These are phyloP conservation scores for Neodontobutis hainanensis DNA, from an alignment of 2,113 vertebrate species.

Conservation along the genomic window DNA sequence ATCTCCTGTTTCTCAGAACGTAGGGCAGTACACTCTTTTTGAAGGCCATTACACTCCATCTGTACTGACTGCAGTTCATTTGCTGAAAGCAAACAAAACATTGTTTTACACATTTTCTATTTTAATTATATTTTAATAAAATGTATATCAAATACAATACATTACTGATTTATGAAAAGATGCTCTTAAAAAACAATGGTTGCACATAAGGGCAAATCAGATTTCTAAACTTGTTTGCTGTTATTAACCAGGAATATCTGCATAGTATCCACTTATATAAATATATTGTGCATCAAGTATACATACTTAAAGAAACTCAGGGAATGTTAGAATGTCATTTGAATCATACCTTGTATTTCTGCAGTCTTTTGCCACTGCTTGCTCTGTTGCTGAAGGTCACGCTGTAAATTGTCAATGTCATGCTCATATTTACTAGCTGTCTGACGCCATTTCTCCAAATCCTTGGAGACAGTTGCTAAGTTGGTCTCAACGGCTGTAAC, in stretches of 20 bases:
- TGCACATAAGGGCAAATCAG: too few species aligned
- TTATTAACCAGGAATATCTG: too few species aligned
- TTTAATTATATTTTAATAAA: neutral
- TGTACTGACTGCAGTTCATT: conserved; percentile 90
- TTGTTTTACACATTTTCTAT: conserved; percentile 17
- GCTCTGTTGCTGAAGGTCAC: conserved; percentile 86
- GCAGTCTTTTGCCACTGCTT: conserved; percentile 87
- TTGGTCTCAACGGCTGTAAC: conserved; percentile 83
- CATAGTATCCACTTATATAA: too few species aligned
- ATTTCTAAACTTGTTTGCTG: too few species aligned
- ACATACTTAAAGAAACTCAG: too few species aligned
- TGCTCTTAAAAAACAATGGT: too few species aligned
- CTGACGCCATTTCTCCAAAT: conserved; percentile 89
- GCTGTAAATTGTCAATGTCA: conserved; percentile 86
- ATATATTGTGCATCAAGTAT: too few species aligned
- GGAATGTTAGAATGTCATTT: neutral
- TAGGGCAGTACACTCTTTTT: conserved; percentile 74
- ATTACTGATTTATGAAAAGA: too few species aligned
- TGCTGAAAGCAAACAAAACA: conserved; percentile 51
- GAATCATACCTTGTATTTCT: conserved; percentile 84
- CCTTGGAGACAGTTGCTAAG: conserved; percentile 82
- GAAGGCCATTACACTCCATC: conserved; percentile 79
- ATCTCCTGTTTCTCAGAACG: conserved; percentile 74
- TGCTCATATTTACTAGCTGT: conserved; percentile 87
- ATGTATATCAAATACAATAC: too few species aligned